Evolutionary conservation across 2,113 vertebrate species (phyloP).

Genomic region (Takifugu bimaculatus): DNA sequence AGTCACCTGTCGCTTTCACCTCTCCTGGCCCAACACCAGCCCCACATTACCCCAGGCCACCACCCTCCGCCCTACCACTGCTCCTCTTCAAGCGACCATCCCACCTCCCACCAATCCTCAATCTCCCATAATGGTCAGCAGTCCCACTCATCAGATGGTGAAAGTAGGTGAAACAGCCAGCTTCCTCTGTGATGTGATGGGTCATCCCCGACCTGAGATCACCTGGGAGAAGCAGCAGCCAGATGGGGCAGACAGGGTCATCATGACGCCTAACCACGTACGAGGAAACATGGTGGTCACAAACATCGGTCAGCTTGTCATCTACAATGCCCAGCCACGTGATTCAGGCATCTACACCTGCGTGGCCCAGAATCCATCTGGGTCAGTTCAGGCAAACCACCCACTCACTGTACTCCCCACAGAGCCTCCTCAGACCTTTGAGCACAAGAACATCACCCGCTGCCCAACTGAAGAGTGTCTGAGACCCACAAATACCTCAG

Average conservation of each 20-base stretch:
- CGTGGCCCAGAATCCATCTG: slow-evolving; percentile 81
- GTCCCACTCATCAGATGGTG: slow-evolving; percentile 79
- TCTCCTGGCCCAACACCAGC: slow-evolving; percentile 89
- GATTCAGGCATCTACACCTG: slow-evolving; percentile 90
- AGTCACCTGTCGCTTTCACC: slow-evolving; percentile 88
- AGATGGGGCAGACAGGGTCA: slow-evolving; percentile 72
- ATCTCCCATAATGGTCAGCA: slow-evolving; percentile 74
- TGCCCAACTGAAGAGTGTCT: slow-evolving; percentile 82
- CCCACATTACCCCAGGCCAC: slow-evolving; percentile 72
- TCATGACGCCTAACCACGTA: slow-evolving; percentile 90
- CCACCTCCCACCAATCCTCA: slow-evolving; percentile 64
- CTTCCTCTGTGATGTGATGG: slow-evolving; percentile 86
- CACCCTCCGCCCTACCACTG: slow-evolving; percentile 64
- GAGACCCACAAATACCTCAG: slow-evolving; percentile 76
- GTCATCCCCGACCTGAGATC: slow-evolving; percentile 85
- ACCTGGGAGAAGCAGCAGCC: slow-evolving; percentile 90
- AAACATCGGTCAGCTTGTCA: slow-evolving; percentile 92
- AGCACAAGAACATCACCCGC: slow-evolving; percentile 72
- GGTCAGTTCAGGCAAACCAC: slow-evolving; percentile 80
- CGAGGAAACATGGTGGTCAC: slow-evolving; percentile 90
- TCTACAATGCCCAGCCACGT: slow-evolving; percentile 86
- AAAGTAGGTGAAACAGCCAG: slow-evolving; percentile 86
- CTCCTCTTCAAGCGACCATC: slow-evolving; percentile 36
- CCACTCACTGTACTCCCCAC: slow-evolving; percentile 80
- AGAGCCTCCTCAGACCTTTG: slow-evolving; percentile 57